These are phyloP conservation scores for Peromyscus californicus DNA, from an alignment of 2,113 vertebrate genomes.

Conservation along the genomic window DNA sequence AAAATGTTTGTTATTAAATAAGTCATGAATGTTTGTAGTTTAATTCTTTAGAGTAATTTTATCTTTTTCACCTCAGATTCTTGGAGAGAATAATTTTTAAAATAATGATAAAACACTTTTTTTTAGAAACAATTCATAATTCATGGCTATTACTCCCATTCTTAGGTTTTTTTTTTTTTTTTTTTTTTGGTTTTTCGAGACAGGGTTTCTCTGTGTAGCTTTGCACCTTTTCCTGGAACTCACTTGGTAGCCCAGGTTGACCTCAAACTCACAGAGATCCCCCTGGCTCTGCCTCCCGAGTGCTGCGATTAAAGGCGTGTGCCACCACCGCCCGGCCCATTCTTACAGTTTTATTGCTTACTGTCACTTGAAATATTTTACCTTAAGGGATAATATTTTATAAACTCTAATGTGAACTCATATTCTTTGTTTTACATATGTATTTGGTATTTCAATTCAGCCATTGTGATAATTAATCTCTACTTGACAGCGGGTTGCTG, in stretches of 20 bases:
- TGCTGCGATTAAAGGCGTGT: too few relatives aligned
- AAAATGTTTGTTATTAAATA: neutral
- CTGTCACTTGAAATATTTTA: neutral
- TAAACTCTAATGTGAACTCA: slow-evolving; percentile 53
- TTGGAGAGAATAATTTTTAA: neutral
- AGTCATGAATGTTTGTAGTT: neutral
- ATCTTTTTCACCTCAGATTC: neutral
- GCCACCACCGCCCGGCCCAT: too few relatives aligned
- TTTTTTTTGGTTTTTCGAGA: too few relatives aligned
- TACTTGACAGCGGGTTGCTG: slow-evolving; percentile 43
- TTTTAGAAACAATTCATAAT: neutral
- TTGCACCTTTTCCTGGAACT: too few relatives aligned
- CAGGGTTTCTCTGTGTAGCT: too few relatives aligned
- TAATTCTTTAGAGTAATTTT: neutral
- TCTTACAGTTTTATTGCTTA: neutral
- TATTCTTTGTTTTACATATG: slow-evolving; percentile 9
- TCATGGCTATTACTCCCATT: neutral
- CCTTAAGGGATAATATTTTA: slow-evolving; percentile 11
- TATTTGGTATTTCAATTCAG: slow-evolving; percentile 66
- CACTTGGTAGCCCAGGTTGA: too few relatives aligned
- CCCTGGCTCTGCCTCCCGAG: too few relatives aligned
- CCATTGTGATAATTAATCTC: slow-evolving; percentile 48
- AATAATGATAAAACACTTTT: neutral
- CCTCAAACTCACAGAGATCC: too few relatives aligned
- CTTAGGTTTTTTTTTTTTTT: too few relatives aligned